Evolutionary conservation across 2,888 invertebrate genomes (phyloP), one percentile per base, ranked within the genome.

Genomic region (Megaustenia siamemsis): DNA sequence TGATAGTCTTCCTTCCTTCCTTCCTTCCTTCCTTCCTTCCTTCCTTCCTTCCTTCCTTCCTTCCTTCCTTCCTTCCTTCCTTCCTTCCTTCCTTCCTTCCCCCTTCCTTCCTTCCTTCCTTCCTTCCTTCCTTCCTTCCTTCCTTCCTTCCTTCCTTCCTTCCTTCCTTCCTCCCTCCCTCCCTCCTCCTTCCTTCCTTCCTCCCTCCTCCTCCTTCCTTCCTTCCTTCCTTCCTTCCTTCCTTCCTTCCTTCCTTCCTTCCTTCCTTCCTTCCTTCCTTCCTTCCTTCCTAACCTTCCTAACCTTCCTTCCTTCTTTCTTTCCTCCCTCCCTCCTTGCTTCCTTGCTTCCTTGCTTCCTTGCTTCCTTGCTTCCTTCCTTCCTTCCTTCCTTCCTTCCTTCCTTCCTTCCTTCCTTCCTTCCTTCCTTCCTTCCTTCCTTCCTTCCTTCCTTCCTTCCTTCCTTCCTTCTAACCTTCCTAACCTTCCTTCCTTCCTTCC

Each of bases 41-140:
- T 32, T 32, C 28, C 28, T 12, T 35, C 38, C 60, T 60, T 78
- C 78, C n/a, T 60, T 38, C 18, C 35, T 18, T 69, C 35, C 21
- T 15, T 45, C 45, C 24, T 49, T 43, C 18, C 45, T 32, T 49
- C 35, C 66, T 45, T 49, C 35, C 24, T 32, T 32, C 53, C 77
- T 53, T n/a, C 35, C 8, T 77, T n/a, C 35, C 53, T 53, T 53
- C 53, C 53, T 53, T 53, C 53, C 53, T 53, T 18, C 53, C 15
- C 53, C 24, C 45, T 35, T 35, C 43, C 69, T 66, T 68, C 49
- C 68, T 69, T 40, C 35, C 49, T 45, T 63, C 38, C 66, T 79
- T 60, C 40, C 38, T 45, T 60, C 35, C 56, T 32, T 21, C 49
- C n/a, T 76, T 43, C 45, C 32, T n/a, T 45, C 32, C 24, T 45